Evolutionary conservation across 2,797 vertebrate species (phyloP), one percentile per base, ranked within the genome.

Genomic region (Sebastes matsubarae): DNA sequence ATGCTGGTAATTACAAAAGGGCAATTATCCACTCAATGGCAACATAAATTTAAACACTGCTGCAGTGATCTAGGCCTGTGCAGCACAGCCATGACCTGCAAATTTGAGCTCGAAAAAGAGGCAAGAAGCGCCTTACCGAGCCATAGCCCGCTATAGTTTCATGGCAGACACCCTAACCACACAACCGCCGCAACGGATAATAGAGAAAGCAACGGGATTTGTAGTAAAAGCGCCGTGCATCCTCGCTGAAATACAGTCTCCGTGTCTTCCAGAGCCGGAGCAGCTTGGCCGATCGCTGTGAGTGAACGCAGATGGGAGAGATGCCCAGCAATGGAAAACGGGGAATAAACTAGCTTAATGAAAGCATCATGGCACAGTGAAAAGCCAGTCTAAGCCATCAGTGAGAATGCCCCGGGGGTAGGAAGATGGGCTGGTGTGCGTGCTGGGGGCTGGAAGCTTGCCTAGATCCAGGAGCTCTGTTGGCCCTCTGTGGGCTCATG

Each of bases 401-500:
- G 91, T 93, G 92, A 93, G 93, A 92, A 93, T 86, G 84, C 89
- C 93, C 93, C 76, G 65, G 80, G 93, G 94, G 93, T 95, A 95
- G 94, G 94, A 96, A 95, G 95, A 96, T 95, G 95, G 92, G 92
- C 93, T 93, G 92, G 93, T 95, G 93, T 95, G 94, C 93, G 90
- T 95, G 95, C 94, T 95, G 93, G 90, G 88, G 92, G 91, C 93
- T 95, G 94, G 94, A 95, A 75, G 75, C 78, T 70, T 88, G 95
- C 94, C 95, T 92, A 79, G 81, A 88, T 87, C 79, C 85, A 90
- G 89, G 88, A 92, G 90, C 88, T 87, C 77, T 80, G 85, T 79
- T 89, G 90, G 91, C 82, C 88, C 88, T 89, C 83, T 81, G 75
- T 36, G 78, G 83, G 79, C 85, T 82, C 71, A 87, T 79, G 86